Evolutionary conservation across 2,797 vertebrate genomes (phyloP).

Genomic region (Denticeps clupeoides): DNA sequence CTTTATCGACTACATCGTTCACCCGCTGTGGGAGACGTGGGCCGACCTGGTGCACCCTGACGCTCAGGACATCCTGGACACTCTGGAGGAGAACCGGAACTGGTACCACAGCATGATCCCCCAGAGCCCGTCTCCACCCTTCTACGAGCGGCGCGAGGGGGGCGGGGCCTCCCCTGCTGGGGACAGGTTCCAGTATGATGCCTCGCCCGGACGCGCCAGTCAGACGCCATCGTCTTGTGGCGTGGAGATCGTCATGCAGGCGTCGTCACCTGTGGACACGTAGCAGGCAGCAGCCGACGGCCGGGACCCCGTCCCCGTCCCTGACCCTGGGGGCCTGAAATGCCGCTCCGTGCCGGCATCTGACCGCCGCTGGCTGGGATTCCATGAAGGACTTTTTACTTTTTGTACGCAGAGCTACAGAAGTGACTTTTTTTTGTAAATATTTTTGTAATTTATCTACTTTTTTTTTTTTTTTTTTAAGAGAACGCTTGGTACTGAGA

Average conservation of each 20-base stretch:
- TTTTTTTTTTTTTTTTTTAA: conserved; percentile 7
- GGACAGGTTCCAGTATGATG: conserved; percentile 93
- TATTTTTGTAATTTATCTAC: too few species aligned
- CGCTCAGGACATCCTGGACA: conserved; percentile 95
- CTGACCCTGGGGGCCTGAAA: too few species aligned
- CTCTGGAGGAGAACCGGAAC: conserved; percentile 93
- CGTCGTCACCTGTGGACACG: conserved; percentile 23
- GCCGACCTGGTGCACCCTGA: conserved; percentile 95
- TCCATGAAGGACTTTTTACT: too few species aligned
- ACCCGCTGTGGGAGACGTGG: conserved; percentile 98
- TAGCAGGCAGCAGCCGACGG: too few species aligned
- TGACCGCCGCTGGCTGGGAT: too few species aligned
- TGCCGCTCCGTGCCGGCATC: too few species aligned
- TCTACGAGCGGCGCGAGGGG: conserved; percentile 71
- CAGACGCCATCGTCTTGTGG: conserved; percentile 25
- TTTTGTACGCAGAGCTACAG: too few species aligned
- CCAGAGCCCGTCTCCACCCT: conserved; percentile 89
- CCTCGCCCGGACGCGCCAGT: conserved; percentile 57
- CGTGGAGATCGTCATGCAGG: conserved; percentile 4
- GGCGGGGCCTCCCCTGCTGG: conserved; percentile 58
- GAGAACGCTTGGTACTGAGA: conserved; percentile 5
- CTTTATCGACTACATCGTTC: conserved; percentile 96
- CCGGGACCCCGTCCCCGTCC: too few species aligned
- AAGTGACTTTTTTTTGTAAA: too few species aligned
- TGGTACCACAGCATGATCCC: conserved; percentile 99